Percentiles rank a stretch among this genome's conserved stretches.
Evolutionary conservation across 2,113 vertebrate species (phyloP).

Genomic region (Seriola rivoliana): DNA sequence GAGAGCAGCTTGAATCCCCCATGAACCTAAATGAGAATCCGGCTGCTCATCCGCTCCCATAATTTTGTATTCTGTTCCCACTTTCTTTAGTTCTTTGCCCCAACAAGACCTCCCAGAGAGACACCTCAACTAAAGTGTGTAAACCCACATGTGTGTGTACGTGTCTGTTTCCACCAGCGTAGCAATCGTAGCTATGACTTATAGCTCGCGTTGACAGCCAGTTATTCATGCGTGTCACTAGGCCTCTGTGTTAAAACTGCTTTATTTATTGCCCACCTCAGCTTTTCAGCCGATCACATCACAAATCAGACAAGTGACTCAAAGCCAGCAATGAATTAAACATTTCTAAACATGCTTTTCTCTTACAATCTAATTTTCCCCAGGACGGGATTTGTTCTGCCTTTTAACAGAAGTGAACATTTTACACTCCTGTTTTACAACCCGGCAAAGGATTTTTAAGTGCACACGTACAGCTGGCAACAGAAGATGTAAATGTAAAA

Average conservation of each 20-base stretch:
- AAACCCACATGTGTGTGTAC: conserved; percentile 9
- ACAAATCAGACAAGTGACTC: conserved; percentile 43
- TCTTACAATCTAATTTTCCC: conserved; percentile 24
- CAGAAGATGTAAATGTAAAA: conserved; percentile 23
- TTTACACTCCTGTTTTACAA: conserved; percentile 25
- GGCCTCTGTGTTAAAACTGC: conserved; percentile 40
- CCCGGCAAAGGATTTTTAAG: neutral
- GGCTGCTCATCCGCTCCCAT: conserved; percentile 31
- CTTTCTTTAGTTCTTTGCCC: conserved; percentile 19
- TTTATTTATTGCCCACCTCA: conserved; percentile 38
- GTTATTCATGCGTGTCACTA: conserved; percentile 55
- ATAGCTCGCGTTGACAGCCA: conserved; percentile 40
- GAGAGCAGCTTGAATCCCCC: neutral
- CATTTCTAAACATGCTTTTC: conserved; percentile 6
- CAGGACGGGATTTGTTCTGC: conserved; percentile 17
- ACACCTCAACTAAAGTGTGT: conserved; percentile 24
- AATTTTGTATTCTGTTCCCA: conserved; percentile 45
- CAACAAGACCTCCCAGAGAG: conserved; percentile 66
- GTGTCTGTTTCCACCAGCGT: conserved; percentile 31
- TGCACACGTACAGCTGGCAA: neutral
- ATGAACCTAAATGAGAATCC: conserved; percentile 14
- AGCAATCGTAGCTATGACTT: conserved; percentile 54
- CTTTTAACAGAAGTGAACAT: conserved; percentile 5
- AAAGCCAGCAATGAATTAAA: conserved; percentile 32
- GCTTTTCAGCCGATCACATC: conserved; percentile 40